A percentile compares a stretch with the other conserved stretches of the same genome.
phyloP scores from a whole-genome alignment of 2,113 vertebrate genomes.

The Formicarius rufipectus region DNA sequence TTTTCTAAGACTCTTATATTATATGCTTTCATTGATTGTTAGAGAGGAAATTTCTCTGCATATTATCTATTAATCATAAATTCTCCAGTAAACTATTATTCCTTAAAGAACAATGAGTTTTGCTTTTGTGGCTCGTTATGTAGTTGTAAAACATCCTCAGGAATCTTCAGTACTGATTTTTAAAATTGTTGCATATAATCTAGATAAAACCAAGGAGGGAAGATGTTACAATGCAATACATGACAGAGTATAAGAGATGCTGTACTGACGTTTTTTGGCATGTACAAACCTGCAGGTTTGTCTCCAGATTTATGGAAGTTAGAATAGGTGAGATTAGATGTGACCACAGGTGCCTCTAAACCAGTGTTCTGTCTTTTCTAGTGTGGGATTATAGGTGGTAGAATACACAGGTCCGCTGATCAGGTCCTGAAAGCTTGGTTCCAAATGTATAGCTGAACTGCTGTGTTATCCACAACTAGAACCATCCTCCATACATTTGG shows the following conservation, averaged over 20 bases:
- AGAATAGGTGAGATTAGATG: not conserved
- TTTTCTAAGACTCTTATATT: not conserved
- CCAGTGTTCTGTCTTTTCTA: not conserved
- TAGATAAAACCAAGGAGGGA: not conserved
- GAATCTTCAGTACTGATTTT: not conserved
- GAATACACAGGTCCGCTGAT: not conserved
- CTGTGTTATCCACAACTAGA: not conserved
- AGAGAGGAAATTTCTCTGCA: not conserved
- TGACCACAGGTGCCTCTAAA: not conserved
- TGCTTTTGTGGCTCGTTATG: not conserved
- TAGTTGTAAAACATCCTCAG: not conserved
- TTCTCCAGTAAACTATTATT: not conserved
- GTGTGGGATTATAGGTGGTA: not conserved
- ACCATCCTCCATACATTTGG: not conserved
- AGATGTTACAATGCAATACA: not conserved
- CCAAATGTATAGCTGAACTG: not conserved
- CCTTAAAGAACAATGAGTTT: not conserved
- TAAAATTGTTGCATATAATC: not conserved
- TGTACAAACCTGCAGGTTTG: not conserved
- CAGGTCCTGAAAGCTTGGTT: not conserved
- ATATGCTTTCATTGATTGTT: not conserved
- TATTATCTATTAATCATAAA: not conserved
- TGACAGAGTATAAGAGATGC: not conserved
- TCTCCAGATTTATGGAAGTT: not conserved
- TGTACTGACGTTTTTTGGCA: not conserved